Base-by-base conservation (phyloP, 2,888 invertebrate genomes). In the Machimus rusticus region DNA sequence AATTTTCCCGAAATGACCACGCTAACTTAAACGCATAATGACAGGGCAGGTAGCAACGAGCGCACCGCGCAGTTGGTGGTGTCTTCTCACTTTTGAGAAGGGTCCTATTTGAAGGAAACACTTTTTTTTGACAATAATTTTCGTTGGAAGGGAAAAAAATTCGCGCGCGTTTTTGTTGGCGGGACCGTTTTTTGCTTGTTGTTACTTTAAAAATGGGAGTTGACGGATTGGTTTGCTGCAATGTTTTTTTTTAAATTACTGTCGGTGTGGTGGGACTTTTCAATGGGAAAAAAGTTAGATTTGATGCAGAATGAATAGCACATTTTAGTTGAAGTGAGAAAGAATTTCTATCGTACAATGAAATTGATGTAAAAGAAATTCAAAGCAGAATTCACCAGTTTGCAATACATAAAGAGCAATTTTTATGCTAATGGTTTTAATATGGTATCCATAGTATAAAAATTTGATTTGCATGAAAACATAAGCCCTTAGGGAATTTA, bases 1-100 rank as follows among this genome's bases (percentile, higher is more conserved):
- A 79, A 66, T 12, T 79, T 79, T 79, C n/a, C 28, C 51, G 31
- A 51, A 79, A 79, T 79, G 79, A 79, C 79, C 79, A 51, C 51
- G 79, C 66, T 31, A 16, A 19, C 31, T 46, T 79, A 31, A 28
- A 51, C 28, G 39, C 23, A 79, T 55, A 51, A 46, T 79, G 79
- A 6, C 2, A 51, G 16, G 28, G 79, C 79, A 79, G 79, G 79
- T 79, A 79, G 79, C 51, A 66, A 14, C 66, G 23, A 51, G 28
- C 51, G 12, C 23, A 12, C 66, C 66, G 66, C 66, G 46, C 79
- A 46, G 79, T 79, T 66, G 66, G 66, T 79, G 79, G 79, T 79
- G 79, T 31, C 79, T 79, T 79, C 79, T 19, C 16, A 28, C 8
- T 28, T 79, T 79, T 55, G 79, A 79, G 51, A 31, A 79, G 51